Percentiles rank a stretch among this genome's conserved stretches.
phyloP scores from a whole-genome alignment of 2,888 invertebrate genomes.

The Abrostola tripartita region DNA sequence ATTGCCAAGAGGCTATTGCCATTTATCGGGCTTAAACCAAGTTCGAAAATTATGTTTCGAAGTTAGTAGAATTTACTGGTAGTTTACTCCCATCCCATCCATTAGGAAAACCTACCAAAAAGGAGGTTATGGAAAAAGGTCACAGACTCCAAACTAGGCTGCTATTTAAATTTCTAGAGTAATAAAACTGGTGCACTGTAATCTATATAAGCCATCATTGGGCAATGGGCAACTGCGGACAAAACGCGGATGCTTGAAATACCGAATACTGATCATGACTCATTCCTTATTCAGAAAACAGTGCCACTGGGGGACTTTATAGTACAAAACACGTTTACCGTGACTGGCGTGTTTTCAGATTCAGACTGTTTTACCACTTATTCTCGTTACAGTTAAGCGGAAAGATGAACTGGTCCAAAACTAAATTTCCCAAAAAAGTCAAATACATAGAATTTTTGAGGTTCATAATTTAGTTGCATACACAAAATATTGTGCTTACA shows the following conservation, averaged over 20 bases:
- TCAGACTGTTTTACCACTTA: too few relatives aligned
- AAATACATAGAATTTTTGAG: too few relatives aligned
- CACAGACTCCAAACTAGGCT: not conserved
- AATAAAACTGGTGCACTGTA: slow-evolving; percentile 19
- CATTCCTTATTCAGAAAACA: not conserved
- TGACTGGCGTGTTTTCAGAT: not conserved
- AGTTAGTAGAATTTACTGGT: too few relatives aligned
- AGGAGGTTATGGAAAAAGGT: too few relatives aligned
- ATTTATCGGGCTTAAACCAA: too few relatives aligned
- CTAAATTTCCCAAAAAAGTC: too few relatives aligned
- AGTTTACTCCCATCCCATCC: too few relatives aligned
- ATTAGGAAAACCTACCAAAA: too few relatives aligned
- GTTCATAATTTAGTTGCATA: not conserved
- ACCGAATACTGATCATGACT: slow-evolving; percentile 22
- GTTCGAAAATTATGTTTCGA: too few relatives aligned
- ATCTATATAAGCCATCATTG: slow-evolving; percentile 26
- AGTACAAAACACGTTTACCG: slow-evolving; percentile 3
- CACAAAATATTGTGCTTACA: not conserved
- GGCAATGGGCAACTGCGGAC: slow-evolving; percentile 28
- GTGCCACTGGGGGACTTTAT: not conserved
- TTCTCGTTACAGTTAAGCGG: too few relatives aligned
- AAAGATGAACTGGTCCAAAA: too few relatives aligned
- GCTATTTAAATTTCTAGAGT: slow-evolving; percentile 2
- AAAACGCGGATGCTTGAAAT: slow-evolving; percentile 22
- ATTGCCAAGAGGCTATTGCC: too few relatives aligned